A percentile compares a stretch with the other conserved stretches of the same genome.
Evolutionary conservation across 1,140 invertebrate species (phyloP).

Genomic region (Drosophila lowei): DNA sequence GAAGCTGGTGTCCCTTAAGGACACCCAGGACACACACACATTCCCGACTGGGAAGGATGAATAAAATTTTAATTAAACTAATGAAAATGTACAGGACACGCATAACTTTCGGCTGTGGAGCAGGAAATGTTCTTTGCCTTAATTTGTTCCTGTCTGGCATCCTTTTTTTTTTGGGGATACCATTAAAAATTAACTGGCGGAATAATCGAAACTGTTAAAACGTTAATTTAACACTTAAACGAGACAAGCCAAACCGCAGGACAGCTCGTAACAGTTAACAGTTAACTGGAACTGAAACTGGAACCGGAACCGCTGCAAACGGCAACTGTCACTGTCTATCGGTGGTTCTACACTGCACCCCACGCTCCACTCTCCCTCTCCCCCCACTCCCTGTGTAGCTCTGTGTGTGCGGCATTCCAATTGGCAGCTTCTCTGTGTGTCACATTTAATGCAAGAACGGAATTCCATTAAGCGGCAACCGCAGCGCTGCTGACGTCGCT

Average conservation of each 20-base stretch:
- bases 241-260: conserved; percentile 78
- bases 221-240: conserved; percentile 81
- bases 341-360: not conserved
- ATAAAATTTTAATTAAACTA: conserved; percentile 80
- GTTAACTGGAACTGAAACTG: conserved; percentile 32
- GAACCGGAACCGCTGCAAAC: conserved; percentile 36
- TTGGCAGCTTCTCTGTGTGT: conserved; percentile 78
- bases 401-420: conserved; percentile 60
- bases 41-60: conserved; percentile 11
- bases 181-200: conserved; percentile 78
- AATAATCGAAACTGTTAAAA: conserved; percentile 79
- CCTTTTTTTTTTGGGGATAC: conserved; percentile 15
- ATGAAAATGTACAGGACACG: conserved; percentile 69
- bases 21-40: conserved; percentile 11
- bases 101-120: conserved; percentile 29
- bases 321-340: conserved; percentile 56
- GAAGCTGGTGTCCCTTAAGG: conserved; percentile 37
- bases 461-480: conserved; percentile 82
- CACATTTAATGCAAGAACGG: conserved; percentile 79
- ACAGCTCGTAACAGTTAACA: conserved; percentile 58
- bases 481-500: conserved; percentile 57
- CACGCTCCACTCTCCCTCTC: not conserved
- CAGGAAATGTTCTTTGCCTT: conserved; percentile 23
- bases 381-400: conserved; percentile 2
- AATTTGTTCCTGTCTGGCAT: not conserved